These are phyloP conservation scores for Chloebia gouldiae DNA, from an alignment of 2,113 vertebrate species.

Conservation along the genomic window DNA sequence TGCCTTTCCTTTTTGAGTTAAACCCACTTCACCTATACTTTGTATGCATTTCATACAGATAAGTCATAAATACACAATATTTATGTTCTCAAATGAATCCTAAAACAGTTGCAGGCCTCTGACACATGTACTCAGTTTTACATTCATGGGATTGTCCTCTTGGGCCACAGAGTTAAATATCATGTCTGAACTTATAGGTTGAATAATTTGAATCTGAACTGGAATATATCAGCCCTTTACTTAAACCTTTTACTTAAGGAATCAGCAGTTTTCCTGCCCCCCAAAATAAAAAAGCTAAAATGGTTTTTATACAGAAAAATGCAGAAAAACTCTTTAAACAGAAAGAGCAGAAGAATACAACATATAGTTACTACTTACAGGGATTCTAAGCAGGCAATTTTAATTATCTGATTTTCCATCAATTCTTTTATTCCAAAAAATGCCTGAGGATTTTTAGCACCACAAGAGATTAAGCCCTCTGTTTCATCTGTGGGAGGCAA, in stretches of 20 bases:
- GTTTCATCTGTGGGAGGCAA: conserved; percentile 14
- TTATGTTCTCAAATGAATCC: not conserved
- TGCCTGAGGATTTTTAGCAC: not conserved
- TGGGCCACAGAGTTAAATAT: not conserved
- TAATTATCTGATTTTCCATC: conserved; percentile 36
- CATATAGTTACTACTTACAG: not conserved
- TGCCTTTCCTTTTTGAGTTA: not conserved
- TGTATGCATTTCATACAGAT: not conserved
- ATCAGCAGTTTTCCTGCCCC: not conserved
- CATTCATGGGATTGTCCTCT: not conserved
- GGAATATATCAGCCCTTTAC: not conserved
- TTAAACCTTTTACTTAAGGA: not conserved
- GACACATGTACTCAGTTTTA: fast-evolving
- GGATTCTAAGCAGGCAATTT: not conserved
- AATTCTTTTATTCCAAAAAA: not conserved
- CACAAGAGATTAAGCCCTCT: not conserved
- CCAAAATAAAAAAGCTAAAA: not conserved
- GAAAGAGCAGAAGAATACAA: not conserved
- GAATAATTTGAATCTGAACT: not conserved
- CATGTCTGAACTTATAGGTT: not conserved
- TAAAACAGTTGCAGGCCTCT: not conserved
- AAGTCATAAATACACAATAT: not conserved
- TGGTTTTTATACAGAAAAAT: not conserved
- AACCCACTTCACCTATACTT: not conserved
- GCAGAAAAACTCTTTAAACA: not conserved